Evolutionary conservation across 2,888 invertebrate species (phyloP).

Genomic region (Byasa hedistus): DNA sequence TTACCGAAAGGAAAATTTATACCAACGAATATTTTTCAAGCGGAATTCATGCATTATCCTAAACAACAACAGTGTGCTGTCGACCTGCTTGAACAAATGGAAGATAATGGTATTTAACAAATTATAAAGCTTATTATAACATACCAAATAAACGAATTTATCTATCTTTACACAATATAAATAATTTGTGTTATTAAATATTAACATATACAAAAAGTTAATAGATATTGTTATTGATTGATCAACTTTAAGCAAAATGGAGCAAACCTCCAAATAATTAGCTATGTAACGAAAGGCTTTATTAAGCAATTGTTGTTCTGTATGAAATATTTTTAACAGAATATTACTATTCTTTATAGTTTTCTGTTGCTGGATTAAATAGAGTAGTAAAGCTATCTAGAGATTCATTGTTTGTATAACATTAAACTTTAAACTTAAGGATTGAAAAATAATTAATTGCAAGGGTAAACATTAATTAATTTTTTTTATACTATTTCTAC

Average conservation of each 20-base stretch:
- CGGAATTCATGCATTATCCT: constrained; percentile 95
- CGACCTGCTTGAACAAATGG: constrained; percentile 96
- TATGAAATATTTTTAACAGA: not conserved
- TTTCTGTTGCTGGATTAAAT: not conserved
- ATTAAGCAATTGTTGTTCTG: not conserved
- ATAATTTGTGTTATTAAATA: no score
- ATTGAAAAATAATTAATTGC: not conserved
- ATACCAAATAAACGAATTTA: no score
- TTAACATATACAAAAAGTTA: no score
- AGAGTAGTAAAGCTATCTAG: not conserved
- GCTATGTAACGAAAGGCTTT: not conserved
- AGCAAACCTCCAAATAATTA: not conserved
- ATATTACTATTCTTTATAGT: not conserved
- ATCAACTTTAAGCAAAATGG: no score
- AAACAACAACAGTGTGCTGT: constrained; percentile 97
- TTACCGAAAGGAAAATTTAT: constrained; percentile 94
- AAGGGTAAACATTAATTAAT: not conserved
- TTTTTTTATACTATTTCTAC: no score
- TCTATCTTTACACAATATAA: no score
- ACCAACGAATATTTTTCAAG: constrained; percentile 89
- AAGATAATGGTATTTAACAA: constrained; percentile 85
- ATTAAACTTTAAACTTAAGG: not conserved
- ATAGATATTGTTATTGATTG: not conserved
- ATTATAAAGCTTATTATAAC: not conserved
- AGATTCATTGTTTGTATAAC: not conserved